Evolutionary conservation across 1,140 invertebrate genomes (phyloP), one percentile per base, ranked within the genome.

Genomic region (Trichogramma pretiosum): DNA sequence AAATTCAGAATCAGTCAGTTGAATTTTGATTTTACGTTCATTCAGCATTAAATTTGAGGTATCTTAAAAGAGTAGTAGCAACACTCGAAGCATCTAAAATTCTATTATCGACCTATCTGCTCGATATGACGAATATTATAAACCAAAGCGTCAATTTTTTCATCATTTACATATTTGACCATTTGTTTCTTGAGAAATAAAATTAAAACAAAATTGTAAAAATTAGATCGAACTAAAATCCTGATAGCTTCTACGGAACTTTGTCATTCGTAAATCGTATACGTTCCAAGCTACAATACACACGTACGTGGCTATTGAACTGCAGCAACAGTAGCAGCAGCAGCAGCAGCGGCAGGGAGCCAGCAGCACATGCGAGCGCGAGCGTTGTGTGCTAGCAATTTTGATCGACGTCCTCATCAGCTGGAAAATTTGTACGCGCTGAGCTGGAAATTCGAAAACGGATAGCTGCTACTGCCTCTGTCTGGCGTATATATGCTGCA

Each of bases 391-490:
- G 24, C 16, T 2, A 48, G 44, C 40, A 38, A 44, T 49, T 43
- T 43, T 49, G 35, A 49, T 44, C 33, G 40, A 43, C 41, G 41
- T 42, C 37, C 23, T 41, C 34, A 38, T 49, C 41, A 35, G 19
- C 23, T 26, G 26, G 47, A 43, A 48, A 48, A 44, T 44, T 46
- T 23, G 47, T n/a, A 17, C 33, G 47, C 40, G 41, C n/a, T 35
- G 17, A 49, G 23, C 47, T 38, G 35, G 47, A 35, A 49, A 49
- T 49, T 44, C 33, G 30, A 18, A 21, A 37, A 40, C 32, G 40
- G 32, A 48, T 48, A 41, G 9, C 17, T 13, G 4, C 7, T 32
- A 38, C 10, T 11, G 16, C 22, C 17, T 13, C 13, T 13, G 13
- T 13, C 26, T 13, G 26, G 26, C 13, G 7, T 13, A 13, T 30